Evolutionary conservation across 2,888 invertebrate species (phyloP).

Genomic region (Arrhopalites spinosus): DNA sequence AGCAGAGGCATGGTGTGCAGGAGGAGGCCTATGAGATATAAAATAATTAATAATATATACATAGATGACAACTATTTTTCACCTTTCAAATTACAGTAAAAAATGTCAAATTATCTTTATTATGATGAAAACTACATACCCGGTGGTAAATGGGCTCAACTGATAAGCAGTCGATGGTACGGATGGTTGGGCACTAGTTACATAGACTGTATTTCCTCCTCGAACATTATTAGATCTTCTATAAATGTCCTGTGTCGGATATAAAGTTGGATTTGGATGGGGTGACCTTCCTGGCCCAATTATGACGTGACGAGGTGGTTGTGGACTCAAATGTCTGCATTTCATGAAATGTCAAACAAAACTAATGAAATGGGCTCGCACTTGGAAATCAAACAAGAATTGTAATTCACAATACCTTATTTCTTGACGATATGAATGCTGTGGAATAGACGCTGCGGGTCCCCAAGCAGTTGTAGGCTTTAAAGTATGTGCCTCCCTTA

Average conservation of each 20-base stretch:
- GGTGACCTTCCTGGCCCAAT: slow-evolving; percentile 52
- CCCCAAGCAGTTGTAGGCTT: slow-evolving; percentile 52
- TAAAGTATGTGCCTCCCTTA: slow-evolving; percentile 52
- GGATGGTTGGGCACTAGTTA: slow-evolving; percentile 49
- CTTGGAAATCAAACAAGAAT: too few relatives aligned
- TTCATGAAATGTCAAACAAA: slow-evolving; percentile 26
- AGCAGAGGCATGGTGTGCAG: slow-evolving; percentile 81
- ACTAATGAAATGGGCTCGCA: too few relatives aligned
- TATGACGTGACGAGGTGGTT: slow-evolving; percentile 51
- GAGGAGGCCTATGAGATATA: slow-evolving; percentile 68
- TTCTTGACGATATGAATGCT: slow-evolving; percentile 53
- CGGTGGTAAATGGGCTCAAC: slow-evolving; percentile 61
- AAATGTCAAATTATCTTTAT: too few relatives aligned
- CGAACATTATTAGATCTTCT: slow-evolving; percentile 52
- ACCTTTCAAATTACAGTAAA: too few relatives aligned
- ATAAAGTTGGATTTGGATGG: slow-evolving; percentile 50
- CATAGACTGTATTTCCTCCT: slow-evolving; percentile 54
- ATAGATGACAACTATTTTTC: too few relatives aligned
- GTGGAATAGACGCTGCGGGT: slow-evolving; percentile 44
- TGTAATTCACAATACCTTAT: slow-evolving; percentile 37
- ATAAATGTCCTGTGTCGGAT: slow-evolving; percentile 52
- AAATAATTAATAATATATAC: slow-evolving; percentile 61
- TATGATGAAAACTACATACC: too few relatives aligned
- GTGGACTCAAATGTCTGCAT: slow-evolving; percentile 53
- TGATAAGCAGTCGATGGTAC: slow-evolving; percentile 59